Conservation (phyloP, 2,113 vertebrate genomes). For the Vombatus ursinus region DNA sequence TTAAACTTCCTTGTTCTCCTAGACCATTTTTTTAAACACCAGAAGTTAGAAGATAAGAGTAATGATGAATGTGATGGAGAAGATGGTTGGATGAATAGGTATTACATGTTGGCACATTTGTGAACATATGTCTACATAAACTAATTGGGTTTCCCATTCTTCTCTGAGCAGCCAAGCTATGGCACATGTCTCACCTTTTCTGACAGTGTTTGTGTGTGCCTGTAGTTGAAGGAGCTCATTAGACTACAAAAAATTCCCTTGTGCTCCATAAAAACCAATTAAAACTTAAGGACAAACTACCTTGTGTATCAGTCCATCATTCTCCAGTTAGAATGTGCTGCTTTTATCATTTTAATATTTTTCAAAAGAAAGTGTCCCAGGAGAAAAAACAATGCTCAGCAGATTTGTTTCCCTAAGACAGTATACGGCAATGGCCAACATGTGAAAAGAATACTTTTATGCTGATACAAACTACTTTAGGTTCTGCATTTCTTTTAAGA, state of each 20-base stretch:
- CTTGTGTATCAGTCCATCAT: slow-evolving; percentile 26
- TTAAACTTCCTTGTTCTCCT: not conserved
- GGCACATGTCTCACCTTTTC: not conserved
- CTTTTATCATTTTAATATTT: slow-evolving; percentile 44
- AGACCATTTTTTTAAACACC: not conserved
- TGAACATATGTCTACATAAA: not conserved
- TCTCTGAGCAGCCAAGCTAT: not conserved
- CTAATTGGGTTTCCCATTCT: not conserved
- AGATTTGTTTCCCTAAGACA: slow-evolving; percentile 32
- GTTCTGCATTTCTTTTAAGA: not conserved
- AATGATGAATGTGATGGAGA: not conserved
- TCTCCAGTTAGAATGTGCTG: slow-evolving; percentile 40
- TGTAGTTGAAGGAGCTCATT: slow-evolving; percentile 45
- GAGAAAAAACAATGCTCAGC: slow-evolving; percentile 28
- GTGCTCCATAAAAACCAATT: slow-evolving; percentile 53
- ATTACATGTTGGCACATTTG: not conserved
- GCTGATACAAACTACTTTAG: not conserved
- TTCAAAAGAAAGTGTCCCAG: slow-evolving; percentile 17
- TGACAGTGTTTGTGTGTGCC: not conserved
- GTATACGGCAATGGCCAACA: not conserved
- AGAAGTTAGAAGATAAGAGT: not conserved
- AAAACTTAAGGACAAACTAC: slow-evolving; percentile 49
- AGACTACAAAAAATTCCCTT: slow-evolving; percentile 40
- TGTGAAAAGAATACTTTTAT: not conserved
- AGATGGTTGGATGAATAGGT: not conserved